A percentile compares a stretch with the other conserved stretches of the same genome.
These are phyloP conservation scores for Deilephila porcellus DNA, from an alignment of 2,888 invertebrate genomes.

Conservation along the genomic window DNA sequence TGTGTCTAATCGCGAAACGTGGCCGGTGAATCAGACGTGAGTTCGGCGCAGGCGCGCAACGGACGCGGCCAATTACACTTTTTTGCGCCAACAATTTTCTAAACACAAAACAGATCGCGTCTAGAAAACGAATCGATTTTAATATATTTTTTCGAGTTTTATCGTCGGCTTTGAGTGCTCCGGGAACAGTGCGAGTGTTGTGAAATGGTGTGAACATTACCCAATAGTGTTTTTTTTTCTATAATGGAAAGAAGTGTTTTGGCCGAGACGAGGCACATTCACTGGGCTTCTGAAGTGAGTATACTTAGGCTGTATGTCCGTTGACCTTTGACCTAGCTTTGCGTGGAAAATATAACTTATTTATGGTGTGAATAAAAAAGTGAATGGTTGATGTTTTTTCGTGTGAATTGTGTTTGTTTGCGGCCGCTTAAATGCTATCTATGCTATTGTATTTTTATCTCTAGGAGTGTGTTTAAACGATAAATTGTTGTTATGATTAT, in stretches of 20 bases:
- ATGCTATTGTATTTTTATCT: constrained; percentile 29
- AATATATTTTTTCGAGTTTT: constrained; percentile 49
- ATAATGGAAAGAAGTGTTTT: constrained; percentile 81
- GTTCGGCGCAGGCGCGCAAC: constrained; percentile 62
- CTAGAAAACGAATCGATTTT: constrained; percentile 68
- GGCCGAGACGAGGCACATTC: constrained; percentile 73
- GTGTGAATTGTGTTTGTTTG: constrained; percentile 21
- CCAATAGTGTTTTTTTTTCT: constrained; percentile 51
- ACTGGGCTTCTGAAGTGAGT: constrained; percentile 81
- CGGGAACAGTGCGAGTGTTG: constrained; percentile 49
- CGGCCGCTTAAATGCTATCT: constrained; percentile 25
- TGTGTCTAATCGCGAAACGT: constrained; percentile 38
- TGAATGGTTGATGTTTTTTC: constrained; percentile 29
- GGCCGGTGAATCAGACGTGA: constrained; percentile 65
- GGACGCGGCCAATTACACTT: constrained; percentile 46
- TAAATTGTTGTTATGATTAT: constrained; percentile 13
- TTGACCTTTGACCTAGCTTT: constrained; percentile 46
- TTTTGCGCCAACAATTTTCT: constrained; percentile 59
- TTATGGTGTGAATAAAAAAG: constrained; percentile 28
- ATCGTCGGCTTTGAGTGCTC: constrained; percentile 42
- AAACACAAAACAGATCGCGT: constrained; percentile 62
- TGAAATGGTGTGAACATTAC: constrained; percentile 73
- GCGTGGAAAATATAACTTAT: constrained; percentile 14
- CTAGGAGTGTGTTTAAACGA: not conserved
- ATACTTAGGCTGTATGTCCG: constrained; percentile 41